Evolutionary conservation across 2,113 vertebrate species (phyloP), one percentile per base, ranked within the genome.

Genomic region (Cynopterus brachyotis): DNA sequence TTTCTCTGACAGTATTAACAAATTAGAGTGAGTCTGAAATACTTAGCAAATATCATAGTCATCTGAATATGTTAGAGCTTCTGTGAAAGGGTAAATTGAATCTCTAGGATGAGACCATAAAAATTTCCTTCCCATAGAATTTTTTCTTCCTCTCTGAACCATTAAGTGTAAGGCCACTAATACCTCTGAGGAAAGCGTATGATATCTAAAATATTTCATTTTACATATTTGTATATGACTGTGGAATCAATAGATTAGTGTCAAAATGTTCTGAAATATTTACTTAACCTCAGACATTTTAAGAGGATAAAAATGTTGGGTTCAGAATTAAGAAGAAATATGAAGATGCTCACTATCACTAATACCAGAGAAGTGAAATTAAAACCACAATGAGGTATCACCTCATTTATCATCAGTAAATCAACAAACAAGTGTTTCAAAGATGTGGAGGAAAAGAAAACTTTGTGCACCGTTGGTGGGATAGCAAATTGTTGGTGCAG

Each of bases 301-400:
- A 62, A 79, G 28, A 84, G 85, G 62, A 79, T 72, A 67, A 89
- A 97, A 93, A 17, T 9, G 40, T 32, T 89, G 7, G 20, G 22
- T 72, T 96, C 35, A 92, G 92, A 92, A 60, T 95, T 42, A 78
- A 70, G 26, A 32, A 79, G 28, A 92, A 97, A 78, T 13, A 11
- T 62, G 59, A 28, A 62, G 10, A 62, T 62, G 26, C 26, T 62
- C 26, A 62, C 9, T 30, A 10, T 62, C 59, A 62, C 59, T 62
- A 30, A 62, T 62, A 62, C 10, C 22, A 62, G 59, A 62, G 59
- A 30, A 62, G 5, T 30, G 28, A 26, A 62, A 30, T 30, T 30
- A 62, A 30, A 62, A 62, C 26, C 26, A 13, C 59, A 28, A 60
- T 60, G 59, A 28, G 26, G 26, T 60, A 30, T 11, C 59, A 28